Percentiles rank a stretch among this genome's conserved stretches.
Evolutionary conservation across 2,888 invertebrate species (phyloP).

Genomic region (Caenorhabditis panamensis): DNA sequence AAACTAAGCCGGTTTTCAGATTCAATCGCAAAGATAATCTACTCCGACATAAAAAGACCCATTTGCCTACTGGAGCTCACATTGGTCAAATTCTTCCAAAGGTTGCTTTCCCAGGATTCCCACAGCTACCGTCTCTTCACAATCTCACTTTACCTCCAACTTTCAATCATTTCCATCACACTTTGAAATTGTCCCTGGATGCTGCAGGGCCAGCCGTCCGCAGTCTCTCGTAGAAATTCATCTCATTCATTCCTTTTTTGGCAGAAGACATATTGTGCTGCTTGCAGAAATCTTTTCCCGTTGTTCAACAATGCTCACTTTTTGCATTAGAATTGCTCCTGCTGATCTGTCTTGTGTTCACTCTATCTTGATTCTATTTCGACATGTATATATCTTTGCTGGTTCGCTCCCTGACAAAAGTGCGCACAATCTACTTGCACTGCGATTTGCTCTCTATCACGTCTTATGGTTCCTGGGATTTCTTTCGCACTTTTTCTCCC

Average conservation of each 20-base stretch:
- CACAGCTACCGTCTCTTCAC: constrained; percentile 27
- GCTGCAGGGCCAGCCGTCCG: constrained; percentile 28
- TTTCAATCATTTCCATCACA: constrained; percentile 35
- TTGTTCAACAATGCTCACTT: background rate
- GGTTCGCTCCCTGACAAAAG: too few relatives aligned
- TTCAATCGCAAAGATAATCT: constrained; percentile 81
- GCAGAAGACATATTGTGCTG: background rate
- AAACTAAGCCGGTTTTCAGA: constrained; percentile 68
- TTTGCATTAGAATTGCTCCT: too few relatives aligned
- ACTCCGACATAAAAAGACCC: constrained; percentile 81
- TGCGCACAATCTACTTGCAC: too few relatives aligned
- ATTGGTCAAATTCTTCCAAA: constrained; percentile 1
- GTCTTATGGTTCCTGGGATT: too few relatives aligned
- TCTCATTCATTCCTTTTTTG: background rate
- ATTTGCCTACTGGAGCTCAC: constrained; percentile 41
- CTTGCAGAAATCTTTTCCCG: constrained; percentile 2
- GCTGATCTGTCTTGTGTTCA: too few relatives aligned
- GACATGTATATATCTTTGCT: background rate
- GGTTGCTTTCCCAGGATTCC: background rate
- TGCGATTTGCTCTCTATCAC: too few relatives aligned
- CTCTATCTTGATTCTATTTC: too few relatives aligned
- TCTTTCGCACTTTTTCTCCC: too few relatives aligned
- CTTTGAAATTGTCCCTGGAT: constrained; percentile 39
- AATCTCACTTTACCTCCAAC: constrained; percentile 17
- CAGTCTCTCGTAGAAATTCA: constrained; percentile 7